phyloP scores from a whole-genome alignment of 2,888 invertebrate genomes.

The Megalurothrips usitatus region DNA sequence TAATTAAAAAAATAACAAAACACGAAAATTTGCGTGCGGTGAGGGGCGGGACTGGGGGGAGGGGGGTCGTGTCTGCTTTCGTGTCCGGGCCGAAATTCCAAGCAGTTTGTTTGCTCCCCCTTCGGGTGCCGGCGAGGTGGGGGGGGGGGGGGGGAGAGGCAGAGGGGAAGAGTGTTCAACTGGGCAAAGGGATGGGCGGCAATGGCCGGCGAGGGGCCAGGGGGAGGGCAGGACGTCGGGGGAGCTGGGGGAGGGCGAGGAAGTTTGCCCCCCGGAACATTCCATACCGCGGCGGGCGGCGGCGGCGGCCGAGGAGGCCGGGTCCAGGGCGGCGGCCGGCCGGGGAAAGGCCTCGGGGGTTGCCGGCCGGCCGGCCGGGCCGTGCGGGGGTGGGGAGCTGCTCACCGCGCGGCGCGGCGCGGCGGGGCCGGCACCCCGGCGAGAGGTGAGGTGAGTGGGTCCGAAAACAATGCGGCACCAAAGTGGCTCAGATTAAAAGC shows the following conservation, averaged over 20 bases:
- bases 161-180: too few relatives aligned
- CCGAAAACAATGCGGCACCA: not conserved
- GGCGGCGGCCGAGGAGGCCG: not conserved
- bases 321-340: not conserved
- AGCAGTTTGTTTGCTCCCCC: not conserved
- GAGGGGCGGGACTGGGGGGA: too few relatives aligned
- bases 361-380: not conserved
- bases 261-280: slow-evolving; percentile 1
- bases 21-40: too few relatives aligned
- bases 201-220: not conserved
- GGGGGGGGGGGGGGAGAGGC: not conserved
- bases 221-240: not conserved
- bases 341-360: not conserved
- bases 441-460: not conserved
- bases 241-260: not conserved
- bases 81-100: not conserved
- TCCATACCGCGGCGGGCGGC: not conserved
- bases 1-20: too few relatives aligned
- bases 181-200: not conserved
- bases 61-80: not conserved
- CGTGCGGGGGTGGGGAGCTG: not conserved
- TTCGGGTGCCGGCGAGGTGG: too few relatives aligned
- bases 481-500: slow-evolving; percentile 11
- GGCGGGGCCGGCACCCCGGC: not conserved
- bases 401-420: not conserved